Percentiles rank a stretch among this genome's conserved stretches.
Evolutionary conservation across 1,140 invertebrate genomes (phyloP).

Genomic region (Drosophila insularis): DNA sequence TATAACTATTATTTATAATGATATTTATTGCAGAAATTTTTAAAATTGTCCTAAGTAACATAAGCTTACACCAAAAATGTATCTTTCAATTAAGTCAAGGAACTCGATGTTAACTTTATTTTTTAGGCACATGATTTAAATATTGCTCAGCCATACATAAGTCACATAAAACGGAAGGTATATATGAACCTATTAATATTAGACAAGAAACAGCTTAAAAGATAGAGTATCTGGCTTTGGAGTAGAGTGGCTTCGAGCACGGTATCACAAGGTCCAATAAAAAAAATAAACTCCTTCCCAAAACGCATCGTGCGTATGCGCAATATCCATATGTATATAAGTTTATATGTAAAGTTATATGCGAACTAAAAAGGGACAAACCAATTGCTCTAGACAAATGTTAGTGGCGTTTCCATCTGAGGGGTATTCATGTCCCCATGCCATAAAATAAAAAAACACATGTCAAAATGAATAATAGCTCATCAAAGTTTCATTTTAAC

Average conservation of each 20-base stretch:
- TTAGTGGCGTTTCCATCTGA: conserved; percentile 8
- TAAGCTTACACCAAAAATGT: too few relatives aligned
- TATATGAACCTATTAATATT: too few relatives aligned
- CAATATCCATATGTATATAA: conserved; percentile 22
- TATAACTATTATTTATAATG: too few relatives aligned
- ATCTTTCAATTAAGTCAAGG: too few relatives aligned
- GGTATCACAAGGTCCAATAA: not conserved
- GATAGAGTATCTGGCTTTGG: too few relatives aligned
- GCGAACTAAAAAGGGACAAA: not conserved
- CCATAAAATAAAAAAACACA: conserved; percentile 37
- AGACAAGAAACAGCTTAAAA: too few relatives aligned
- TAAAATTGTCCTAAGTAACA: too few relatives aligned
- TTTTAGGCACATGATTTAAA: too few relatives aligned
- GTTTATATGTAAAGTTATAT: not conserved
- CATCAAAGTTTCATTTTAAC: conserved; percentile 75
- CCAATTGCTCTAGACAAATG: conserved; percentile 65
- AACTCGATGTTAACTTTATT: too few relatives aligned
- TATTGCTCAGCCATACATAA: too few relatives aligned
- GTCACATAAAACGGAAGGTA: too few relatives aligned
- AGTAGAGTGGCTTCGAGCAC: not conserved
- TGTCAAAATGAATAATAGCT: conserved; percentile 77
- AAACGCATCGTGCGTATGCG: conserved; percentile 33
- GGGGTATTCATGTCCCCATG: not conserved
- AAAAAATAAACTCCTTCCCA: not conserved
- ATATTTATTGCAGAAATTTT: too few relatives aligned